phyloP scores from a whole-genome alignment of 2,888 invertebrate genomes.

The Clanis bilineata region DNA sequence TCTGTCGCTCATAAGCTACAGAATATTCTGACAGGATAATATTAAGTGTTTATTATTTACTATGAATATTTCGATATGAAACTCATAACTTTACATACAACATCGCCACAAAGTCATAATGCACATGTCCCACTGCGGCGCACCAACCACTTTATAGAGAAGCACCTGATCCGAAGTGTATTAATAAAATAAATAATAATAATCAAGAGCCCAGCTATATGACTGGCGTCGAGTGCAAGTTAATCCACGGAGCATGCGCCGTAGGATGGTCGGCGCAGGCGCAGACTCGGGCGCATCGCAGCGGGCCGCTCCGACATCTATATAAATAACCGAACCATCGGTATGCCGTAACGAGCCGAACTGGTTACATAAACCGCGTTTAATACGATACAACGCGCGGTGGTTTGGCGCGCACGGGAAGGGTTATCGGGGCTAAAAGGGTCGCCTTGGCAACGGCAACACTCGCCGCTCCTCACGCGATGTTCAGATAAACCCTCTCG shows the following conservation, averaged over 20 bases:
- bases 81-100: not conserved
- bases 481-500: conserved; percentile 7
- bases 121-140: not conserved
- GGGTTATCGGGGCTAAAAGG: conserved; percentile 14
- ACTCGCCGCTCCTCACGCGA: not conserved
- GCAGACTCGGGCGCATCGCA: not conserved
- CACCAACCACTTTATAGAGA: not conserved
- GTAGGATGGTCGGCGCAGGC: not conserved
- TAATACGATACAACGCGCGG: not conserved
- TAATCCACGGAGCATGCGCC: not conserved
- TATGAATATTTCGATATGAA: no score
- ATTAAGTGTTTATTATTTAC: no score
- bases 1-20: no score
- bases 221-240: not conserved
- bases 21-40: no score
- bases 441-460: conserved; percentile 11
- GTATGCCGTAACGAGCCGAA: conserved; percentile 11
- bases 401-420: conserved; percentile 10
- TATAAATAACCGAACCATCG: conserved; percentile 5
- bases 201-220: not conserved
- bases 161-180: not conserved
- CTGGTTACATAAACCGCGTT: conserved; percentile 12
- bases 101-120: not conserved
- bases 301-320: conserved; percentile 4
- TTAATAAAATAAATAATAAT: conserved; percentile 8